Evolutionary conservation across 2,888 invertebrate species (phyloP), one percentile per base, ranked within the genome.

Genomic region (Brachyptera risi): DNA sequence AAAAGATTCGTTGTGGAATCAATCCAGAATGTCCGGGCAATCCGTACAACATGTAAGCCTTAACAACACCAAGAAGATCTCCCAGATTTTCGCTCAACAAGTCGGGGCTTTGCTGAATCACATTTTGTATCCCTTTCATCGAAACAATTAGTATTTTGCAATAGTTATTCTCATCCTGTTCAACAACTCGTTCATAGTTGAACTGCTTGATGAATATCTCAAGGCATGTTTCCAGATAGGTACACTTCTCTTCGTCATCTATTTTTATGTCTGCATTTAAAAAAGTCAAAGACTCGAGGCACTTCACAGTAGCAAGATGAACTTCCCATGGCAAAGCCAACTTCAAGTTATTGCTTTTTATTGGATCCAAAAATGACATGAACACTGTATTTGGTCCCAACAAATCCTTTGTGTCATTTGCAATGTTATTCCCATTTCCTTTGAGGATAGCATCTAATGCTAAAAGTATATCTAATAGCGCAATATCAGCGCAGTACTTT

Each of bases 1-100:
- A 62, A 44, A 59, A 63, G 13, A 66, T 49, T 24, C 40, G 56
- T 11, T 64, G 61, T 17, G 63, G 65, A 24, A 40, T 44, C 11
- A 62, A 40, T 2, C 56, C 65, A 17, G 59, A 72, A 3, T 82
- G 68, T 0, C 79, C 80, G 70, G 72, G 71, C 13, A 79, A 67
- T 13, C 74, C 76, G 66, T 78, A 83, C 3, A 83, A 72, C 71
- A 84, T 78, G 67, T 78, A 84, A 60, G 79, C 73, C 61, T 79
- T 77, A 56, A 81, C 77, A 40, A 84, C 74, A 0, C 86, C 86
- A 62, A 87, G 75, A 9, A 83, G 71, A 65, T 81, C 78, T 26
- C 82, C 80, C 5, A 77, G 65, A 56, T 76, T 69, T 26, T 70
- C 67, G 19, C 19, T 9, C 15, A 59, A 31, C 26, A 63, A 27